Base-by-base conservation (phyloP, 2,113 vertebrate species). In the Bubalus kerabau region DNA sequence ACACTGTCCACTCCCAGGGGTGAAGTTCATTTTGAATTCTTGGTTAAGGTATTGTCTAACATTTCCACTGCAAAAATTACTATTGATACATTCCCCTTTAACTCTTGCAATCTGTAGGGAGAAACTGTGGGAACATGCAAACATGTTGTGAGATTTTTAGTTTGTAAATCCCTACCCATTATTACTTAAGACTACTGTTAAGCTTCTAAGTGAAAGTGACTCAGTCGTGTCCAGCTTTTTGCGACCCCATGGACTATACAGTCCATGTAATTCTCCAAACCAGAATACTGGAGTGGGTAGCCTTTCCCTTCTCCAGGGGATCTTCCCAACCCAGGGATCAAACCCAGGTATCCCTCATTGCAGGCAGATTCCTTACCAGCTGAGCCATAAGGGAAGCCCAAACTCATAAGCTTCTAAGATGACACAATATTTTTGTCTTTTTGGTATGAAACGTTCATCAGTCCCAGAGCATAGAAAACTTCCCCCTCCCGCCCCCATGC, bases 401-500 rank as follows among this genome's bases (percentile, higher is more conserved):
- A 40, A 40, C 19, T 23, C 67, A 23, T 40, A 83, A 36, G n/a
- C 3, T 90, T 52, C 52, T 36, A 32, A 74, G 81, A 46, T 64
- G 15, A 26, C 17, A 8, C 52, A 40, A 40, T 23, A 56, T 40
- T 56, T 84, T 40, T 83, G 12, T 90, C 28, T 36, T 23, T 57
- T 40, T 17, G 46, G 26, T 32, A 19, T 40, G 80, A 62, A 80
- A 43, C 1, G 5, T 84, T 36, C 48, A 52, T 83, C 30, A 26
- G 26, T n/a, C 50, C 43, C 74, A 67, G 64, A 60, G 6, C 62
- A 46, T 1, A 26, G n/a, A 43, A 43, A 43, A 15, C 8, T 24
- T 16, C 43, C 46, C 40, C 10, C 9, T 19, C 74, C 10, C 0
- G 3, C 7, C 62, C 16, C 40, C 30, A 23, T 2, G 36, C 1